These are phyloP conservation scores for Melanitta fusca DNA, from an alignment of 2,797 vertebrate genomes.

Conservation along the genomic window DNA sequence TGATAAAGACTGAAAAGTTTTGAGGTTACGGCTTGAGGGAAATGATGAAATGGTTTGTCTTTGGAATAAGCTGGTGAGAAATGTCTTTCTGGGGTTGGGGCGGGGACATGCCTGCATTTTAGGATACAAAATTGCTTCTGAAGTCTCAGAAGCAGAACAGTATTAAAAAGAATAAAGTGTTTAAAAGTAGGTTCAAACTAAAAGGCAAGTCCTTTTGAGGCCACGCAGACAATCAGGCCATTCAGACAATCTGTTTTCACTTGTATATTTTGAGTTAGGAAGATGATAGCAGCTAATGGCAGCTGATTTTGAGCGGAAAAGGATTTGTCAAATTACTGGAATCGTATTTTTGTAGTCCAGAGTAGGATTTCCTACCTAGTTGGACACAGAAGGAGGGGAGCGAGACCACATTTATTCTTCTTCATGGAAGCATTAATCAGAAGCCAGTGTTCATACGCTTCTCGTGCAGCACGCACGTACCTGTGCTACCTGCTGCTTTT, in stretches of 20 bases:
- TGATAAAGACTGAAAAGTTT: not conserved
- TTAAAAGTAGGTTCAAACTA: conserved; percentile 34
- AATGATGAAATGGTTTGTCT: conserved; percentile 37
- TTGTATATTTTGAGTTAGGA: not conserved
- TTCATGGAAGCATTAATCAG: not conserved
- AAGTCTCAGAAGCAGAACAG: conserved; percentile 22
- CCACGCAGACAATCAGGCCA: conserved; percentile 65
- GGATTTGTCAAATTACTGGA: not conserved
- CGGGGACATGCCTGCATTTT: not conserved
- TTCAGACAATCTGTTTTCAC: conserved; percentile 66
- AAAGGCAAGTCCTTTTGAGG: conserved; percentile 8
- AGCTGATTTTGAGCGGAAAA: not conserved
- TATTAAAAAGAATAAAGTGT: conserved; percentile 15
- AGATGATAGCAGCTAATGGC: not conserved
- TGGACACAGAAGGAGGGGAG: not conserved
- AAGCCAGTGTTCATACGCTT: not conserved
- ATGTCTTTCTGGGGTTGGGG: not conserved
- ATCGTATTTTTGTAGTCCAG: not conserved
- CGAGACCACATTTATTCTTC: not conserved
- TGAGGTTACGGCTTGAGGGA: conserved; percentile 29
- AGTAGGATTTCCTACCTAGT: not conserved
- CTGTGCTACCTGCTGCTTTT: conserved; percentile 15
- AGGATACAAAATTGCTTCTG: conserved; percentile 11
- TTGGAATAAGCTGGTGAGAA: conserved; percentile 47
- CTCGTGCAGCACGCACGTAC: accelerated